Evolutionary conservation across 2,797 vertebrate species (phyloP).

Genomic region (Hapalemur alaotrensis): DNA sequence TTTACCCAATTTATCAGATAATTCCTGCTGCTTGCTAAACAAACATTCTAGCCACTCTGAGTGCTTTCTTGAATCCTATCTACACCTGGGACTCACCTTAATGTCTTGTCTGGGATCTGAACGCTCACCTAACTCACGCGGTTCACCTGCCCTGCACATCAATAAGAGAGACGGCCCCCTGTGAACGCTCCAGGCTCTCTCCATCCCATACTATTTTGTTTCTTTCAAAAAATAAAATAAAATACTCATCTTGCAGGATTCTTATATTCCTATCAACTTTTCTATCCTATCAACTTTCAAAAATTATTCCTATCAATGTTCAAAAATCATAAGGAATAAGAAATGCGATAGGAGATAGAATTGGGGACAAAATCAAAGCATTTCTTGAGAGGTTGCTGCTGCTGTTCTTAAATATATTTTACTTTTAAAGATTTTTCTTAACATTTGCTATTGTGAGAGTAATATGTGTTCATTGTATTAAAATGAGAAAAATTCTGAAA

Average conservation of each 20-base stretch:
- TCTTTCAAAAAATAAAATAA: not conserved
- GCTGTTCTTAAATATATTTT: not conserved
- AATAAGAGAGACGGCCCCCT: not conserved
- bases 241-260: not conserved
- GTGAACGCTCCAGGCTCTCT: not conserved
- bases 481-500: not conserved
- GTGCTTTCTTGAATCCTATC: not conserved
- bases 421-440: not conserved
- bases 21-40: conserved; percentile 49
- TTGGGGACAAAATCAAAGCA: not conserved
- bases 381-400: not conserved
- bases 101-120: not conserved
- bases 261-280: not conserved
- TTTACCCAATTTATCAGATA: conserved; percentile 63
- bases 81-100: not conserved
- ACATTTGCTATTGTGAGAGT: not conserved
- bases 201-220: not conserved
- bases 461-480: not conserved
- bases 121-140: not conserved
- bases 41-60: conserved; percentile 38
- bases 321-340: not conserved
- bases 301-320: not conserved
- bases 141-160: not conserved
- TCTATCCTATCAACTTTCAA: not conserved
- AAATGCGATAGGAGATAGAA: not conserved